phyloP scores from a whole-genome alignment of 2,888 invertebrate species.

The Dromius quadrimaculatus region DNA sequence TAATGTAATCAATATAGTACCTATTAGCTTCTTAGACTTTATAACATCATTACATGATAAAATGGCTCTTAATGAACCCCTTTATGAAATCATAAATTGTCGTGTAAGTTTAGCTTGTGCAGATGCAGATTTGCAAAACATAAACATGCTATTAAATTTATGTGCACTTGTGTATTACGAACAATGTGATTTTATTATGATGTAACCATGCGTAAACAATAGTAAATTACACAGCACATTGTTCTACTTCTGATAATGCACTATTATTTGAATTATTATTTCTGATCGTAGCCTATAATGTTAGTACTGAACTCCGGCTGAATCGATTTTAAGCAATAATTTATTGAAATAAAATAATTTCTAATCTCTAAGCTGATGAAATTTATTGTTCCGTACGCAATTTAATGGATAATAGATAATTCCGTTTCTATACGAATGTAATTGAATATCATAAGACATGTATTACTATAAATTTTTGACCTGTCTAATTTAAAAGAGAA shows the following conservation, averaged over 20 bases:
- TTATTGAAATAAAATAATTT: slow-evolving; percentile 22
- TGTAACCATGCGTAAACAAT: slow-evolving; percentile 36
- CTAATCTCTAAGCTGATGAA: neutral
- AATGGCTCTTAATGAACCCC: too few species aligned
- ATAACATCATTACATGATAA: too few species aligned
- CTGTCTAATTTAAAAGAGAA: too few species aligned
- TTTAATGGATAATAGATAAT: neutral
- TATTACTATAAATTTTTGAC: too few species aligned
- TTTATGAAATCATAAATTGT: slow-evolving; percentile 8
- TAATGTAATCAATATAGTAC: too few species aligned
- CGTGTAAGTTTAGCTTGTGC: slow-evolving; percentile 1
- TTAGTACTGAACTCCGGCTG: slow-evolving; percentile 14
- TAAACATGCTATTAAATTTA: slow-evolving; percentile 11
- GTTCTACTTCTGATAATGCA: slow-evolving; percentile 32
- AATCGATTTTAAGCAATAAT: slow-evolving; percentile 18
- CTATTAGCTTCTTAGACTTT: too few species aligned
- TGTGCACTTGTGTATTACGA: slow-evolving; percentile 9
- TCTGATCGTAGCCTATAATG: slow-evolving; percentile 8
- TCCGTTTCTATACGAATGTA: too few species aligned
- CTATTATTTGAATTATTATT: slow-evolving; percentile 25
- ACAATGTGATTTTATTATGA: slow-evolving; percentile 34
- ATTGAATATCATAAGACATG: too few species aligned
- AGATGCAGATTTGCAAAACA: slow-evolving; percentile 25
- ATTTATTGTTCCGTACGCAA: slow-evolving; percentile 8
- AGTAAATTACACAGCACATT: slow-evolving; percentile 30